Base-by-base conservation (phyloP, 2,888 invertebrate species). In the Hofmannophila pseudospretella region DNA sequence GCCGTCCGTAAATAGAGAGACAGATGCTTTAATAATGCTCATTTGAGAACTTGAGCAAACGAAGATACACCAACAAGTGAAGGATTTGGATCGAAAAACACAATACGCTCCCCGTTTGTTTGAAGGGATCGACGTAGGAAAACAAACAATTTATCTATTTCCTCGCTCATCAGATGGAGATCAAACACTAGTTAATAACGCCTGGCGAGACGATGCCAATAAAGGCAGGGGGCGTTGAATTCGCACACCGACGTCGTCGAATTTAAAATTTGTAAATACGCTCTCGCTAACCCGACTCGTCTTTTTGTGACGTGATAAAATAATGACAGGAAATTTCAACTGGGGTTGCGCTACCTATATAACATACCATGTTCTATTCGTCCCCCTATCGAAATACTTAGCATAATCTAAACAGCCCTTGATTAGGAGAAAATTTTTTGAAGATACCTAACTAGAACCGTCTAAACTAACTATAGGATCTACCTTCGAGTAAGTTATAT, bases 61-160 rank as follows among this genome's bases (percentile, higher is more conserved):
- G 16, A 32, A 23, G 8, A 7, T 3, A n/a, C 10, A 9, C 9
- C 8, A 19, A 32, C 30, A 12, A 11, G 22, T 32, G 7, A 22
- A 19, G 32, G 23, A 25, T 25, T 33, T 25, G 25, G 13, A 22
- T 33, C 9, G 22, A 25, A 25, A 10, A 14, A 20, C 8, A 16
- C 12, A 7, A 30, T 9, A 22, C 8, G n/a, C 14, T 8, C 14
- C 32, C 32, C 32, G 5, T 12, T 12, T 10, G 20, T 22, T 10
- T 19, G 30, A 30, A n/a, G 35, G 13, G 14, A 30, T 30, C 4
- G 35, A 28, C 9, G 55, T 49, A 58, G 59, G 65, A 74, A 73
- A 73, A 75, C 69, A 80, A 78, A 78, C 74, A 75, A 69, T 80
- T 76, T 77, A 62, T 77, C 75, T 72, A 74, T 73, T 75, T 77